phyloP scores from a whole-genome alignment of 2,113 vertebrate species.

The Ginglymostoma cirratum region DNA sequence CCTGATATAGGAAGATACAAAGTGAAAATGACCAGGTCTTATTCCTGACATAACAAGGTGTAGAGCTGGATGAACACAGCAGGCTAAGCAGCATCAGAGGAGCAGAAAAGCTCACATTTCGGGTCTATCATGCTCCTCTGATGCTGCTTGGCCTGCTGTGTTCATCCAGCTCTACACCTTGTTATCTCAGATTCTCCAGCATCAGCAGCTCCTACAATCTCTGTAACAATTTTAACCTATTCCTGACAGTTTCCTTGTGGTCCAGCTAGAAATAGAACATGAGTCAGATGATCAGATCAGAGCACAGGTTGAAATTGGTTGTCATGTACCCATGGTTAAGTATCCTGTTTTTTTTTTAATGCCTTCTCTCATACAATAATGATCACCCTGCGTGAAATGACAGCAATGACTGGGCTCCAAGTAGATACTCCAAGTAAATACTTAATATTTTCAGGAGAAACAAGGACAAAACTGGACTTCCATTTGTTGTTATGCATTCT shows the following conservation, averaged over 20 bases:
- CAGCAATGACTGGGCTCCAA: neutral
- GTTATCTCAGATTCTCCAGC: too few relatives aligned
- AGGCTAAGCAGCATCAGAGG: too few relatives aligned
- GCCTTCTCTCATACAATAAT: neutral
- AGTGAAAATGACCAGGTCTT: neutral
- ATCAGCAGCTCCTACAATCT: too few relatives aligned
- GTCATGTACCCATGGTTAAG: neutral
- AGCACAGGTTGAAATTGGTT: neutral
- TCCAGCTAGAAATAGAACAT: neutral
- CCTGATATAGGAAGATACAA: neutral
- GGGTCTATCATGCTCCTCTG: too few relatives aligned
- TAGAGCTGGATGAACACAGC: too few relatives aligned
- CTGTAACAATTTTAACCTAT: too few relatives aligned
- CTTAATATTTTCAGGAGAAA: neutral
- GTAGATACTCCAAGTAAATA: too few relatives aligned
- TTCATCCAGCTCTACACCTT: too few relatives aligned
- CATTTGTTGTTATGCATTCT: neutral
- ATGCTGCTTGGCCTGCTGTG: too few relatives aligned
- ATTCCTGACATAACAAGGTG: neutral
- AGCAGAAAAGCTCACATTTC: too few relatives aligned
- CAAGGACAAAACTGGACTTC: neutral
- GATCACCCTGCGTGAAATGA: neutral
- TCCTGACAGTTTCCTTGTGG: neutral
- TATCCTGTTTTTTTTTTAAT: neutral
- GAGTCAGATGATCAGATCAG: neutral